A percentile compares a stretch with the other conserved stretches of the same genome.
Evolutionary conservation across 2,888 invertebrate genomes (phyloP).

Genomic region (Caenorhabditis becei): DNA sequence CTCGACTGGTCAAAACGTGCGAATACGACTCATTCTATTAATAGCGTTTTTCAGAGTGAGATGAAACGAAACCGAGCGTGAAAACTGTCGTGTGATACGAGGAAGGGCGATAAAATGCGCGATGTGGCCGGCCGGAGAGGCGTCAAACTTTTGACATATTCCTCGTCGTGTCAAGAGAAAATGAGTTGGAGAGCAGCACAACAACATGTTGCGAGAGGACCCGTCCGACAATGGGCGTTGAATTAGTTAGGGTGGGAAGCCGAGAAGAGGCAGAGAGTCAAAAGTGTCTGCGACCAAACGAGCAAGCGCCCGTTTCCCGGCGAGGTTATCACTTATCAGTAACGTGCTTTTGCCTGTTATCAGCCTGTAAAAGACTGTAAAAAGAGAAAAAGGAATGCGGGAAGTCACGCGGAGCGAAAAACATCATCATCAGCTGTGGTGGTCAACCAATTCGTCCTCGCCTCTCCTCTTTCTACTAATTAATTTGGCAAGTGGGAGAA

Average conservation of each 20-base stretch:
- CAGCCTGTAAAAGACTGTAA: constrained; percentile 25
- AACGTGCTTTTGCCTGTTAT: constrained; percentile 29
- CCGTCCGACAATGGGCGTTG: constrained; percentile 39
- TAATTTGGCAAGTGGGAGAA: constrained; percentile 43
- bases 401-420: constrained; percentile 14
- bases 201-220: constrained; percentile 35
- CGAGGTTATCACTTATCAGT: neutral
- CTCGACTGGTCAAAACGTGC: constrained; percentile 13
- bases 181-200: constrained; percentile 42
- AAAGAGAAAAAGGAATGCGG: constrained; percentile 2
- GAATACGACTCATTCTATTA: neutral
- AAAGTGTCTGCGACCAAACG: constrained; percentile 20
- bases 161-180: constrained; percentile 44
- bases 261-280: constrained; percentile 1
- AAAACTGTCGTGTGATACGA: neutral
- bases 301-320: neutral
- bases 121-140: constrained; percentile 18
- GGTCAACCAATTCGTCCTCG: neutral
- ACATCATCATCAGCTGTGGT: constrained; percentile 14
- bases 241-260: constrained; percentile 39
- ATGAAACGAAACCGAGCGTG: neutral
- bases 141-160: constrained; percentile 55
- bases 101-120: constrained; percentile 33
- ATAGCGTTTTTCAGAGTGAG: neutral
- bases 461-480: constrained; percentile 13